Evolutionary conservation across 2,797 vertebrate species (phyloP).

Genomic region (Fundulus diaphanus): DNA sequence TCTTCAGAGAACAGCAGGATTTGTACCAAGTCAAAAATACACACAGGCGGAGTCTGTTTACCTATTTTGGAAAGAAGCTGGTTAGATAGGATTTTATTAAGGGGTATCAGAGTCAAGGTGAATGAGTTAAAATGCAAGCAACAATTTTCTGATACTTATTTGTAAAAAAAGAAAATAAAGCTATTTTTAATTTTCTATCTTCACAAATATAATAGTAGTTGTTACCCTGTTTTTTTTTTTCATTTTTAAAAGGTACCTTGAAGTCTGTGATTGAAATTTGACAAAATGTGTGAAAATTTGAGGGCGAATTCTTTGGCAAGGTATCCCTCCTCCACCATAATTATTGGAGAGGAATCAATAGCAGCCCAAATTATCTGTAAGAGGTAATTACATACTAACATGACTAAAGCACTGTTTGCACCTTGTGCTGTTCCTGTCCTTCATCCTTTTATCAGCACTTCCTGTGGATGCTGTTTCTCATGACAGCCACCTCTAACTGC

Average conservation of each 20-base stretch:
- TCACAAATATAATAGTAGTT: not conserved
- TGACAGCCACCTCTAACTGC: constrained; percentile 36
- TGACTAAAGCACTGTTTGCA: constrained; percentile 14
- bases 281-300: not conserved
- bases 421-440: constrained; percentile 16
- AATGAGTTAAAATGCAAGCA: not conserved
- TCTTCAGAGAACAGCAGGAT: too few relatives aligned
- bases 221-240: not conserved
- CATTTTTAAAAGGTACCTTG: too few relatives aligned
- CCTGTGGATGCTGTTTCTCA: constrained; percentile 35
- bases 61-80: not conserved
- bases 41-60: not conserved
- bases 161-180: not conserved
- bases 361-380: constrained; percentile 68
- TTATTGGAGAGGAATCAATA: constrained; percentile 63
- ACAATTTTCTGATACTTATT: not conserved
- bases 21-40: too few relatives aligned
- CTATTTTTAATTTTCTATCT: not conserved
- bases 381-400: constrained; percentile 64
- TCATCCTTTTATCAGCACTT: constrained; percentile 31
- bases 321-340: constrained; percentile 16
- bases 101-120: not conserved
- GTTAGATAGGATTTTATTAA: not conserved
- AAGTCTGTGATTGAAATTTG: not conserved
- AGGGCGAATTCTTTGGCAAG: not conserved